Percentiles rank a stretch among this genome's conserved stretches.
Evolutionary conservation across 2,797 vertebrate species (phyloP).

Genomic region (Acridotheres tristis): DNA sequence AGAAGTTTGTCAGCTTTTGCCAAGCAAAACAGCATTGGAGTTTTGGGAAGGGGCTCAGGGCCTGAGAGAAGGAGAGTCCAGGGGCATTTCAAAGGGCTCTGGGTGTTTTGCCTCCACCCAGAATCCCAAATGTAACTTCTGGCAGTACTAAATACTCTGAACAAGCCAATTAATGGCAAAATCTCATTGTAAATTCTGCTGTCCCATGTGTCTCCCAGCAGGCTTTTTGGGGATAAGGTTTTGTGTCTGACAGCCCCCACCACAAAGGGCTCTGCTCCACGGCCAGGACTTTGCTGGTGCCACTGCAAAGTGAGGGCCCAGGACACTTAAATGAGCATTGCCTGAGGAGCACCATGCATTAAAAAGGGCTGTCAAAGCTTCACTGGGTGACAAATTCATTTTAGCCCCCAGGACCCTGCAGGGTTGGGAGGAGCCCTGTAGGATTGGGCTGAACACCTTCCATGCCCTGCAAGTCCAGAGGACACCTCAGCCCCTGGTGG

Average conservation of each 20-base stretch:
- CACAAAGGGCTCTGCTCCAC: neutral
- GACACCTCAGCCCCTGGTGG: neutral
- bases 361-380: neutral
- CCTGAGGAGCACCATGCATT: neutral
- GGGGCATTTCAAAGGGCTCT: neutral
- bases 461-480: neutral
- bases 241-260: neutral
- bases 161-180: neutral
- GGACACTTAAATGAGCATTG: neutral
- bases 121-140: neutral
- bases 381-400: neutral
- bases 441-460: neutral
- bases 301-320: neutral
- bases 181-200: neutral
- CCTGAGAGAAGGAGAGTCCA: neutral
- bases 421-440: neutral
- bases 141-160: neutral
- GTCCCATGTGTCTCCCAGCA: neutral
- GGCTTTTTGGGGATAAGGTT: neutral
- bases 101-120: neutral
- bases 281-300: neutral
- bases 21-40: constrained; percentile 8
- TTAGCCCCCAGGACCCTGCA: neutral
- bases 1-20: constrained; percentile 36
- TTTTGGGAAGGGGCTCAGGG: neutral